Conservation (phyloP, 2,113 vertebrate genomes). For the Corythornis vintsioides region DNA sequence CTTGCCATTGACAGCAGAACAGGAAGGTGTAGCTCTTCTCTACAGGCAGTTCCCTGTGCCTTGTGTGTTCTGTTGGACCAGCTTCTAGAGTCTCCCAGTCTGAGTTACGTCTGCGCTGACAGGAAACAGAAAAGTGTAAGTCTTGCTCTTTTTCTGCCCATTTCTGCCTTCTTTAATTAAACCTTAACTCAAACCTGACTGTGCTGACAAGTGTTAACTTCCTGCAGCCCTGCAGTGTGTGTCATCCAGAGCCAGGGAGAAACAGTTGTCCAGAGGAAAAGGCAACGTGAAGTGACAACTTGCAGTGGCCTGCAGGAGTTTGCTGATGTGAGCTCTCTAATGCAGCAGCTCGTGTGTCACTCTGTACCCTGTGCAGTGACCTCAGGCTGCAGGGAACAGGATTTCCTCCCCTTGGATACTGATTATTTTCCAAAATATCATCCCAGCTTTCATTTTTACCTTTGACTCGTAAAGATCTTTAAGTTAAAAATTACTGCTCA, state of each 20-base stretch:
- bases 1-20: neutral
- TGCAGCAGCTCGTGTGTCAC: neutral
- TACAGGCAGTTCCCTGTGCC: neutral
- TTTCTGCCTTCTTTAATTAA: slow-evolving; percentile 7
- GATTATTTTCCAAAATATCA: neutral
- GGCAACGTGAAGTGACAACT: slow-evolving; percentile 9
- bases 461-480: neutral
- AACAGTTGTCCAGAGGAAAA: neutral
- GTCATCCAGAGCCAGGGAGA: neutral
- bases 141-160: neutral
- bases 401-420: neutral
- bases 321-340: neutral
- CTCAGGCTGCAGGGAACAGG: neutral
- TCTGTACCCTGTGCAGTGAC: neutral
- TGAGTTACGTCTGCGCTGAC: neutral
- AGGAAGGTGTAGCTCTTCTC: neutral
- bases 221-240: neutral
- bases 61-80: neutral
- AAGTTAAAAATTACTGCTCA: neutral
- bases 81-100: neutral
- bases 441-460: fast-evolving
- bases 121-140: neutral
- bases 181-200: neutral
- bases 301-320: slow-evolving; percentile 7
- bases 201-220: neutral